phyloP scores from a whole-genome alignment of 2,797 vertebrate species.

The Acropternis orthonyx region DNA sequence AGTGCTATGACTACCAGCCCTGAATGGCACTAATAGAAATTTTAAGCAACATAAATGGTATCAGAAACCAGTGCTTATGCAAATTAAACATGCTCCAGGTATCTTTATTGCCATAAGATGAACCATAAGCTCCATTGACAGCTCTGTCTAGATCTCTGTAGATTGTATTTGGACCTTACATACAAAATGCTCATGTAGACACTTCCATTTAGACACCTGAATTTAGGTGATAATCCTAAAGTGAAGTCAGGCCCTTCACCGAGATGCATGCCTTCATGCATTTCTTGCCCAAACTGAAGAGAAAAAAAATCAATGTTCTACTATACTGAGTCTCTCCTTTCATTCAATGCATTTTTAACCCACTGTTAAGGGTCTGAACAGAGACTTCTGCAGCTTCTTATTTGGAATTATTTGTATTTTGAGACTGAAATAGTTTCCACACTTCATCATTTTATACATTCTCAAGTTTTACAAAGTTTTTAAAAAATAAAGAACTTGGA shows the following conservation, averaged over 20 bases:
- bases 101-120: background rate
- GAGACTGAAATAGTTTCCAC: background rate
- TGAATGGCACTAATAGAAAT: background rate
- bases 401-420: background rate
- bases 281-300: background rate
- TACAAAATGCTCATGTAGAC: background rate
- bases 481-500: background rate
- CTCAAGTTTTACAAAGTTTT: background rate
- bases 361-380: background rate
- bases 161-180: rapidly evolving
- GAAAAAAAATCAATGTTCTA: background rate
- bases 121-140: background rate
- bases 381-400: background rate
- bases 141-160: background rate
- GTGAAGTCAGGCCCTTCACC: background rate
- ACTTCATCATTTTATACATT: background rate
- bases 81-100: background rate
- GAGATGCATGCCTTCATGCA: background rate
- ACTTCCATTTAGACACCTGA: background rate
- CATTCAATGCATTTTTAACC: background rate
- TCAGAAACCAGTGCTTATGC: background rate
- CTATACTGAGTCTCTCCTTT: background rate
- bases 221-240: background rate
- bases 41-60: background rate
- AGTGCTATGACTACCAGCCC: background rate